Evolutionary conservation across 2,797 vertebrate genomes (phyloP).

Genomic region (Clarias pachynema): DNA sequence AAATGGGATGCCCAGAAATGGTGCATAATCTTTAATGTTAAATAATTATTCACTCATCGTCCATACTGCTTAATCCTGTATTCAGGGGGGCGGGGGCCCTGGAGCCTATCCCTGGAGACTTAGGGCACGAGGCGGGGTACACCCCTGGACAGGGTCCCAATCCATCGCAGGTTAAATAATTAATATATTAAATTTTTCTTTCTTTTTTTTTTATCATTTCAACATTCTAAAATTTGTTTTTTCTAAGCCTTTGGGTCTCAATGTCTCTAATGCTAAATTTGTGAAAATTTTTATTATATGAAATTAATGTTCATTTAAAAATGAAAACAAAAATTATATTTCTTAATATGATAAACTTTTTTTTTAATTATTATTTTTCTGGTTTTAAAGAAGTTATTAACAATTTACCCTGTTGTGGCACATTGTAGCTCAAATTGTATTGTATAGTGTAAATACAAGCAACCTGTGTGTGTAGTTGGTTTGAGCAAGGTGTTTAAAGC

Average conservation of each 20-base stretch:
- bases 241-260: not conserved
- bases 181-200: not conserved
- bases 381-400: not conserved
- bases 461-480: not conserved
- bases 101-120: too few relatives aligned
- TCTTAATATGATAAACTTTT: too few relatives aligned
- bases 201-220: not conserved
- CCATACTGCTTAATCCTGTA: too few relatives aligned
- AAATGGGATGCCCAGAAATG: not conserved
- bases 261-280: not conserved
- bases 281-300: not conserved
- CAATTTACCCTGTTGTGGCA: not conserved
- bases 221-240: not conserved
- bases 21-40: not conserved
- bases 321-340: not conserved
- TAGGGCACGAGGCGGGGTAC: too few relatives aligned
- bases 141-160: too few relatives aligned
- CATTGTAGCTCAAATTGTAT: not conserved
- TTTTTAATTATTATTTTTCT: not conserved
- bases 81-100: too few relatives aligned
- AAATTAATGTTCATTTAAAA: too few relatives aligned
- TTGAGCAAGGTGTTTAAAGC: not conserved
- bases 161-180: not conserved
- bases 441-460: not conserved
- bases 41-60: not conserved